A percentile compares a stretch with the other conserved stretches of the same genome.
Evolutionary conservation across 2,113 vertebrate genomes (phyloP).

Genomic region (Geococcyx californianus): DNA sequence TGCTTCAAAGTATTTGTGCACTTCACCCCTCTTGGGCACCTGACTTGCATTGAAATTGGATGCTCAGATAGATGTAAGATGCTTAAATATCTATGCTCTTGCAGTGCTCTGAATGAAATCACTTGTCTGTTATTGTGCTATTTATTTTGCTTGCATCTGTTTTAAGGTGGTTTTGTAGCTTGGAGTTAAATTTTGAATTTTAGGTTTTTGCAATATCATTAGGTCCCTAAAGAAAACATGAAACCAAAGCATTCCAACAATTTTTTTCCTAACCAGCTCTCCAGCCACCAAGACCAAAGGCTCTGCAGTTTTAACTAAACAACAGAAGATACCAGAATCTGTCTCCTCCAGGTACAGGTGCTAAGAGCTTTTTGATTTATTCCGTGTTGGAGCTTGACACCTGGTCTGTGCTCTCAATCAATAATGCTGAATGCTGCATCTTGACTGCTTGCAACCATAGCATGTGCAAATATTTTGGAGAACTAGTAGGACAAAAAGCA

Average conservation of each 20-base stretch:
- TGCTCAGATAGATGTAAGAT: not conserved
- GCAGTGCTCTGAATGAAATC: not conserved
- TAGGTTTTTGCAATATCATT: not conserved
- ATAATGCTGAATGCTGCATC: not conserved
- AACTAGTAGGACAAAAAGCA: not conserved
- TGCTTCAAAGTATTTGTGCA: not conserved
- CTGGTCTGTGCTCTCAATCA: not conserved
- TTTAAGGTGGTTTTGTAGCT: not conserved
- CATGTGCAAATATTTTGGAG: not conserved
- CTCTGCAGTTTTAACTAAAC: not conserved
- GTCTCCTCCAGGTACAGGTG: not conserved
- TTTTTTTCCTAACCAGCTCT: conserved; percentile 28
- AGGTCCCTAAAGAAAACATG: not conserved
- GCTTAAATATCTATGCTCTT: not conserved
- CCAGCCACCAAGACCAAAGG: not conserved
- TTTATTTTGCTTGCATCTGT: not conserved
- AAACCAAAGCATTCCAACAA: not conserved
- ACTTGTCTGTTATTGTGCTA: not conserved
- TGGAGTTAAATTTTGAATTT: not conserved
- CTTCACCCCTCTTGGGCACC: not conserved
- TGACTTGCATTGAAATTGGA: not conserved
- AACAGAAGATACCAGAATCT: not conserved
- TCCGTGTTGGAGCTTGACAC: not conserved
- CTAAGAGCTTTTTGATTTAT: not conserved
- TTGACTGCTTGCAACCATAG: not conserved